These are phyloP conservation scores for Luperina testacea DNA, from an alignment of 2,888 invertebrate species.

Conservation along the genomic window DNA sequence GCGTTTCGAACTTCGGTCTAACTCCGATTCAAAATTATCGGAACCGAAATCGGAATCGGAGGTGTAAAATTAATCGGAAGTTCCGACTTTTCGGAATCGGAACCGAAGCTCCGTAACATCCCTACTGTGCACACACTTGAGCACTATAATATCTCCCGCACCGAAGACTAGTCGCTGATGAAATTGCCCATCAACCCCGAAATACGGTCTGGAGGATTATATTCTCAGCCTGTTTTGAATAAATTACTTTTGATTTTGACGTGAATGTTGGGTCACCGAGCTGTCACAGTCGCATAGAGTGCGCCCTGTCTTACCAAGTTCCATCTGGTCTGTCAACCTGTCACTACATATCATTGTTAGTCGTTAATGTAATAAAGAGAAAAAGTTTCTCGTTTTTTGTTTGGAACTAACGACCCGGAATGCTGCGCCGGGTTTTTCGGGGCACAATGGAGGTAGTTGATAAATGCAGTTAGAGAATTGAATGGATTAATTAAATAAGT, in stretches of 20 bases:
- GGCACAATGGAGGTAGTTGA: background rate
- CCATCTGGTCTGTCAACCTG: slow-evolving; percentile 22
- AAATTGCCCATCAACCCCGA: too few relatives aligned
- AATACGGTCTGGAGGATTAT: too few relatives aligned
- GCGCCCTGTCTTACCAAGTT: background rate
- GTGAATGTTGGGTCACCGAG: background rate
- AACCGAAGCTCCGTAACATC: too few relatives aligned
- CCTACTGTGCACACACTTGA: too few relatives aligned
- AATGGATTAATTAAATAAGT: background rate
- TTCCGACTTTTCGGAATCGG: too few relatives aligned
- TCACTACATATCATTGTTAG: slow-evolving; percentile 31
- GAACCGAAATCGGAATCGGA: too few relatives aligned
- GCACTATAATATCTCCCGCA: too few relatives aligned
- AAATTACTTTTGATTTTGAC: background rate
- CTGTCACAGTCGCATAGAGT: background rate
- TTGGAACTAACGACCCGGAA: background rate
- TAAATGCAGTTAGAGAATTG: background rate
- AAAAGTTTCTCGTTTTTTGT: slow-evolving; percentile 5
- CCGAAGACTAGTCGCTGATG: too few relatives aligned
- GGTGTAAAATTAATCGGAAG: too few relatives aligned
- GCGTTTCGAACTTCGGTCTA: too few relatives aligned
- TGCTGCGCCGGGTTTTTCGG: background rate
- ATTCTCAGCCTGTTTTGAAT: background rate
- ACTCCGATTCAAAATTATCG: too few relatives aligned
- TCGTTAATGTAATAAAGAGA: slow-evolving; percentile 15